Conservation (phyloP, 1,140 invertebrate genomes). For the Temnothorax longispinosus region DNA sequence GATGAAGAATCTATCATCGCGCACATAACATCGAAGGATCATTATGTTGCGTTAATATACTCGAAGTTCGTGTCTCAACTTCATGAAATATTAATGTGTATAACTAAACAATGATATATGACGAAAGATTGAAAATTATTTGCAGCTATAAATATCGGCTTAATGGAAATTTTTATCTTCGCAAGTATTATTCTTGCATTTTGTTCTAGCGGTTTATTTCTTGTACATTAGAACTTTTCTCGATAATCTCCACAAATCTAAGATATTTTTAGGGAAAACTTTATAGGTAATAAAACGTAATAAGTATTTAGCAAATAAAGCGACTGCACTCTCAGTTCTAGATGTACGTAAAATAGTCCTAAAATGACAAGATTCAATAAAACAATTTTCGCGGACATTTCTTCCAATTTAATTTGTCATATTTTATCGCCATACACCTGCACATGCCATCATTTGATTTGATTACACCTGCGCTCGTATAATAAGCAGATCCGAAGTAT, state of each 20-base stretch:
- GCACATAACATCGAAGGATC: neutral
- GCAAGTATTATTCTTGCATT: neutral
- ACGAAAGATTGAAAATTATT: neutral
- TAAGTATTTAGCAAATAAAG: neutral
- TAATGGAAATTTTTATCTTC: neutral
- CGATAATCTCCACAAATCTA: neutral
- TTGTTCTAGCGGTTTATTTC: neutral
- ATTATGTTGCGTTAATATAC: neutral
- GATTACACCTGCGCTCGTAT: slow-evolving; percentile 32
- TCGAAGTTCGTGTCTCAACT: neutral
- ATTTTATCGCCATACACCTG: slow-evolving; percentile 13
- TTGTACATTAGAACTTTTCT: neutral
- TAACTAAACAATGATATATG: neutral
- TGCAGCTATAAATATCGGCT: neutral
- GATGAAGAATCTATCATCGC: neutral
- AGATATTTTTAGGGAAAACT: neutral
- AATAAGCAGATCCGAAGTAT: neutral
- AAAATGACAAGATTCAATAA: neutral
- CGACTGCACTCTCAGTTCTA: neutral
- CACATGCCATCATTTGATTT: neutral
- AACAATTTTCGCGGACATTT: neutral
- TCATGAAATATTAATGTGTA: neutral
- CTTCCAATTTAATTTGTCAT: slow-evolving; percentile 4
- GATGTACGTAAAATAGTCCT: neutral
- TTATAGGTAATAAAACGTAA: neutral